Base-by-base conservation (phyloP, 2,113 vertebrate genomes). In the Eulacestoma nigropectus region DNA sequence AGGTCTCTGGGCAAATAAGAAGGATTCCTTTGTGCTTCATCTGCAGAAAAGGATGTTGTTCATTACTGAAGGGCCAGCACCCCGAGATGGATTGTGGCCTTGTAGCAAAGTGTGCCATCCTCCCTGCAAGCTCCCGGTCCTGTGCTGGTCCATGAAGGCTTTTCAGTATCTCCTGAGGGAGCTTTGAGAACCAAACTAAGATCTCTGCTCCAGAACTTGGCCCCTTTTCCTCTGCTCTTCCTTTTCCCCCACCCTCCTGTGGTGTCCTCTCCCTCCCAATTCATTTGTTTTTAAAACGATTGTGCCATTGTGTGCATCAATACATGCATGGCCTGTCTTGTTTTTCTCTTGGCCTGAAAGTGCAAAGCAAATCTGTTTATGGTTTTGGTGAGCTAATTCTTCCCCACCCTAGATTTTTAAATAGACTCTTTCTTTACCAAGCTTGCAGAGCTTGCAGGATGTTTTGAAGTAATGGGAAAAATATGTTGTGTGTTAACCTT, bases 341-440 rank as follows among this genome's bases (percentile, higher is more conserved):
- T 92, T 96, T 96, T 93, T 92, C 90, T 94, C 79, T 95, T 93
- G 92, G 95, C 79, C 69, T 82, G 46, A 72, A 90, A 96, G 88
- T 89, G 95, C 77, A 93, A 93, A 96, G 92, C 94, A 96, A 92
- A 94, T 94, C 92, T 96, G 92, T 93, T 96, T 94, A 95, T 95
- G 93, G 93, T 97, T 95, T 94, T 92, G 80, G 76, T 96, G 95
- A 97, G 95, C 95, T 97, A 94, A 96, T 96, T 96, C 96, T 94
- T 92, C 93, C 86, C 96, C 95, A 93, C 96, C 86, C 94, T 95
- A 11, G 76, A 72, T 87, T 96, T 95, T 96, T 84, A 94, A 95
- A 90, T 87, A 92, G 93, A 92, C 80, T 95, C 84, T 91, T 96
- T 96, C 87, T 93, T 86, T 96, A 96, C 93, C 74, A 63, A 27